phyloP scores from a whole-genome alignment of 1,140 invertebrate genomes.

The Drosophila aff. region DNA sequence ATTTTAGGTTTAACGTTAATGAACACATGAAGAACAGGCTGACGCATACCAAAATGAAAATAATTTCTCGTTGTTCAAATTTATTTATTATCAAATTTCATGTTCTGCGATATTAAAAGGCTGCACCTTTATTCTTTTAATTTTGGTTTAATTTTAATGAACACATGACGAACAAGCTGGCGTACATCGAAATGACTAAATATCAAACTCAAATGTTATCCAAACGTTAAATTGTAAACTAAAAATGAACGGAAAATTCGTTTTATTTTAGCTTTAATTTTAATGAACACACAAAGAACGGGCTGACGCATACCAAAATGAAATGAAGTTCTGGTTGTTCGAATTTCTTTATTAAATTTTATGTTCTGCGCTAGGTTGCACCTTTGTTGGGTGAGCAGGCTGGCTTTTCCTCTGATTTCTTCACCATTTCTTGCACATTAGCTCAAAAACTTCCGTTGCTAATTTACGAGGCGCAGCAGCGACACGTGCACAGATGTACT shows the following conservation, averaged over 20 bases:
- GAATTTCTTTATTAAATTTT: not conserved
- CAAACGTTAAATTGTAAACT: not conserved
- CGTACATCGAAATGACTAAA: not conserved
- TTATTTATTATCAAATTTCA: no score
- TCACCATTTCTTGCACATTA: constrained; percentile 55
- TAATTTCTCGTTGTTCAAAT: no score
- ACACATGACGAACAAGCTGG: no score
- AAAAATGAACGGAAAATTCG: not conserved
- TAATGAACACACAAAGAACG: not conserved
- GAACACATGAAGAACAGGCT: no score
- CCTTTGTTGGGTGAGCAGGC: constrained; percentile 26
- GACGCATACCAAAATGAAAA: no score
- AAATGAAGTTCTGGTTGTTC: not conserved
- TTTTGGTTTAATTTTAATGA: no score
- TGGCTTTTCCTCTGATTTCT: constrained; percentile 36
- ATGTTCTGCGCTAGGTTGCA: not conserved
- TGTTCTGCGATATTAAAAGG: no score
- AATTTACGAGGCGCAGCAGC: constrained; percentile 47
- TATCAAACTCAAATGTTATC: not conserved
- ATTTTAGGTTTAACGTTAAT: no score
- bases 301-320: not conserved
- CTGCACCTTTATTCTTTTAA: no score
- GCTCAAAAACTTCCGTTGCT: constrained; percentile 61
- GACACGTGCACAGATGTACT: constrained; percentile 22
- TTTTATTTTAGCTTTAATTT: not conserved